Evolutionary conservation across 2,888 invertebrate genomes (phyloP).

Genomic region (Chrysina gloriosa): DNA sequence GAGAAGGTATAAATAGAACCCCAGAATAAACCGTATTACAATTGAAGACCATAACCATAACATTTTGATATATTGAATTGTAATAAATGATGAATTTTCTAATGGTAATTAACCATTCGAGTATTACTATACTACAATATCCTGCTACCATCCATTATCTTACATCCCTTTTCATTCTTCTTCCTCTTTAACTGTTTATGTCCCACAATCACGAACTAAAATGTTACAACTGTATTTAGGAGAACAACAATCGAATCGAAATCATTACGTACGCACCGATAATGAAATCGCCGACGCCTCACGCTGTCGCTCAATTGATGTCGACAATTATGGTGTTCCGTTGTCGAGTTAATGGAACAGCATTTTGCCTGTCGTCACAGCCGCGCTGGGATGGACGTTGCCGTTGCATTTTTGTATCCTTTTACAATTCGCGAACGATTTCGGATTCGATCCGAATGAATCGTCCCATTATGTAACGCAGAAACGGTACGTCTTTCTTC

Average conservation of each 20-base stretch:
- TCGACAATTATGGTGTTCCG: slow-evolving; percentile 6
- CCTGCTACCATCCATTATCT: no score
- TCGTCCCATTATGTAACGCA: slow-evolving; percentile 8
- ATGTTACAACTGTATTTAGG: slow-evolving; percentile 8
- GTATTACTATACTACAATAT: no score
- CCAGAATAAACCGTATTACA: no score
- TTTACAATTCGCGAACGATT: slow-evolving; percentile 11
- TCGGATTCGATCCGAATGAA: not conserved
- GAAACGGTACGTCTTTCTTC: slow-evolving; percentile 17
- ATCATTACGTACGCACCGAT: slow-evolving; percentile 18
- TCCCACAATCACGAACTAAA: not conserved
- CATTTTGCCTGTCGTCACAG: not conserved
- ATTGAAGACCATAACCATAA: no score
- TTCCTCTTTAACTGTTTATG: not conserved
- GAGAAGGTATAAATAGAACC: no score
- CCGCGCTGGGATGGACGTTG: not conserved
- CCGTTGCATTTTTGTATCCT: slow-evolving; percentile 8
- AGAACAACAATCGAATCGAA: slow-evolving; percentile 4
- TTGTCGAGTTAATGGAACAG: slow-evolving; percentile 25
- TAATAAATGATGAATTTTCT: no score
- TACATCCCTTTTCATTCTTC: no score
- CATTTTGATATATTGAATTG: no score
- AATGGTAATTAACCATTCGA: no score
- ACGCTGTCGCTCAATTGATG: slow-evolving; percentile 18
- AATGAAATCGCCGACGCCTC: slow-evolving; percentile 21